Percentiles rank a stretch among this genome's conserved stretches.
These are phyloP conservation scores for Mus minutoides DNA, from an alignment of 2,797 vertebrate genomes.

Conservation along the genomic window DNA sequence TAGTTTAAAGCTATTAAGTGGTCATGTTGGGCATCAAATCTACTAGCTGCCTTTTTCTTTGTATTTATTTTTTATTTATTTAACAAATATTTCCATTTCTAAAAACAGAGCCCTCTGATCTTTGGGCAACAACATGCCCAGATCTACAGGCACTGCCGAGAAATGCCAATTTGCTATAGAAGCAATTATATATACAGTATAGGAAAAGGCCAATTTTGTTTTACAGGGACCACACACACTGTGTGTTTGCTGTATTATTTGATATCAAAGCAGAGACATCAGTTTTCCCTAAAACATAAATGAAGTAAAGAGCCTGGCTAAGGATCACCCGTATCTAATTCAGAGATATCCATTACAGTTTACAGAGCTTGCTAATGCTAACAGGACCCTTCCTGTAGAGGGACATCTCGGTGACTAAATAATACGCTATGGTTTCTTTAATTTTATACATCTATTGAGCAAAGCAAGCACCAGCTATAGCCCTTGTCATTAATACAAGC, in stretches of 20 bases:
- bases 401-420: neutral
- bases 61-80: neutral
- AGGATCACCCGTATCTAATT: conserved; percentile 58
- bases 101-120: conserved; percentile 44
- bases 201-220: conserved; percentile 70
- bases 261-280: conserved; percentile 79
- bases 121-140: conserved; percentile 59
- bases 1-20: conserved; percentile 34
- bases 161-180: conserved; percentile 72
- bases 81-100: conserved; percentile 63
- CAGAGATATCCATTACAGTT: conserved; percentile 63
- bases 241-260: conserved; percentile 78
- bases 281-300: conserved; percentile 73
- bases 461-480: neutral
- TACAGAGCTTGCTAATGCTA: conserved; percentile 51
- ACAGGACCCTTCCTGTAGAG: conserved; percentile 14
- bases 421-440: conserved; percentile 1
- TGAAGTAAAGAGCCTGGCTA: conserved; percentile 60
- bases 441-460: neutral
- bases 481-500: neutral
- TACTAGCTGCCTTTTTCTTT: conserved; percentile 52
- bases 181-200: conserved; percentile 67
- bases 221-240: conserved; percentile 78
- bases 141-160: conserved; percentile 56
- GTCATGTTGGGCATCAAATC: conserved; percentile 38